phyloP scores from a whole-genome alignment of 1,140 invertebrate species.

The Drosophila melanogaster region DNA sequence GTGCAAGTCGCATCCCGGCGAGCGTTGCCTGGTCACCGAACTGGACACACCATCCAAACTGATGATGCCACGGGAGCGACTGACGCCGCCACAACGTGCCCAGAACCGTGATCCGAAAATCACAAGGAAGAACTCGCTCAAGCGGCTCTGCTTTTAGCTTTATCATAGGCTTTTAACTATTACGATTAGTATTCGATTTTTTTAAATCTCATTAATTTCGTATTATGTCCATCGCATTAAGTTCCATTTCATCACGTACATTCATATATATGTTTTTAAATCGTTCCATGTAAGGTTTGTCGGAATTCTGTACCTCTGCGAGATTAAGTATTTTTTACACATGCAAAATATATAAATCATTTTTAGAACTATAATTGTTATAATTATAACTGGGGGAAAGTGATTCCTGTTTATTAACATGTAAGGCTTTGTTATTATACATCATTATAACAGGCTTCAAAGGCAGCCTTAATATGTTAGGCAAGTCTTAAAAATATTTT shows the following conservation, averaged over 20 bases:
- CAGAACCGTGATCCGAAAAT: slow-evolving; percentile 61
- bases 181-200: slow-evolving; percentile 54
- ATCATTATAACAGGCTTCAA: too few species aligned
- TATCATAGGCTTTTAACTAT: slow-evolving; percentile 33
- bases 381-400: too few species aligned
- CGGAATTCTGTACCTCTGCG: slow-evolving; percentile 60
- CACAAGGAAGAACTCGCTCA: slow-evolving; percentile 65
- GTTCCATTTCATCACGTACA: slow-evolving; percentile 32
- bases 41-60: slow-evolving; percentile 69
- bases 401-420: too few species aligned
- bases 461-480: too few species aligned
- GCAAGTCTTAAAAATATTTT: too few species aligned
- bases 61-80: slow-evolving; percentile 59
- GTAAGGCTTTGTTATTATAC: too few species aligned
- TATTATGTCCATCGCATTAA: slow-evolving; percentile 27
- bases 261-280: slow-evolving; percentile 35
- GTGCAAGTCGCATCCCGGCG: slow-evolving; percentile 60
- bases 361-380: background rate
- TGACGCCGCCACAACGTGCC: slow-evolving; percentile 56
- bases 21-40: slow-evolving; percentile 65
- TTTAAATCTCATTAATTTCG: slow-evolving; percentile 46
- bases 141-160: slow-evolving; percentile 68
- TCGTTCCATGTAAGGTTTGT: slow-evolving; percentile 20
- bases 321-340: slow-evolving; percentile 71
- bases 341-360: slow-evolving; percentile 10